These are phyloP conservation scores for Perca flavescens DNA, from an alignment of 2,113 vertebrate species.

Conservation along the genomic window DNA sequence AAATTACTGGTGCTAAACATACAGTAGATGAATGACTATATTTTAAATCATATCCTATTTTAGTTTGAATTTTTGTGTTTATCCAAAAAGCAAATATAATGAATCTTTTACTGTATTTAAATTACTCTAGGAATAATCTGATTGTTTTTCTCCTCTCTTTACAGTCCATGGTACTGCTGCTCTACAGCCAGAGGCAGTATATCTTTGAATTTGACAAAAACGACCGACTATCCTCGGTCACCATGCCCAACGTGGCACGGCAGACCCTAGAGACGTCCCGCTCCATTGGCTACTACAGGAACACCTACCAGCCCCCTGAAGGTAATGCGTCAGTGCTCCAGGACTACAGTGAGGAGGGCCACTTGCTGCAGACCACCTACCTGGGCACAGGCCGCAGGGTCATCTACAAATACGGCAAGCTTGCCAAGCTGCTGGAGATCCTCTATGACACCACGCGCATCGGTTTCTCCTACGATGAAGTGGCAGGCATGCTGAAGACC, in stretches of 20 bases:
- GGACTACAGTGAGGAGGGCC: constrained; percentile 95
- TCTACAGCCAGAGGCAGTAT: constrained; percentile 97
- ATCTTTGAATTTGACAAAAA: constrained; percentile 99
- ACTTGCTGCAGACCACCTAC: constrained; percentile 92
- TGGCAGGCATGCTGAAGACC: constrained; percentile 95
- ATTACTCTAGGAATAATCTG: neutral
- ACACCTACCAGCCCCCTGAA: constrained; percentile 94
- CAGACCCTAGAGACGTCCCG: constrained; percentile 95
- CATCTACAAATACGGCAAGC: constrained; percentile 95
- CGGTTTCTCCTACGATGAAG: constrained; percentile 94
- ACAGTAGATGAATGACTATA: neutral
- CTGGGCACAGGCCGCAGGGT: constrained; percentile 94
- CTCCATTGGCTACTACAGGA: constrained; percentile 97
- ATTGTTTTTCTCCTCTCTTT: constrained; percentile 54
- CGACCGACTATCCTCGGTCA: constrained; percentile 93
- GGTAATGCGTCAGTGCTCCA: constrained; percentile 94
- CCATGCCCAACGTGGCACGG: constrained; percentile 97
- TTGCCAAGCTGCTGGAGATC: constrained; percentile 93
- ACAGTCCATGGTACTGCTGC: constrained; percentile 97
- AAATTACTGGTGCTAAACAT: neutral
- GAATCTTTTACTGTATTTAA: neutral
- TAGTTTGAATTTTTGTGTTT: neutral
- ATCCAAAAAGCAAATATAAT: neutral
- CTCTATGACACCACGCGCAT: constrained; percentile 96
- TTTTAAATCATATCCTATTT: neutral